These are phyloP conservation scores for Bicyclus anynana DNA, from an alignment of 1,140 invertebrate species.

Conservation along the genomic window DNA sequence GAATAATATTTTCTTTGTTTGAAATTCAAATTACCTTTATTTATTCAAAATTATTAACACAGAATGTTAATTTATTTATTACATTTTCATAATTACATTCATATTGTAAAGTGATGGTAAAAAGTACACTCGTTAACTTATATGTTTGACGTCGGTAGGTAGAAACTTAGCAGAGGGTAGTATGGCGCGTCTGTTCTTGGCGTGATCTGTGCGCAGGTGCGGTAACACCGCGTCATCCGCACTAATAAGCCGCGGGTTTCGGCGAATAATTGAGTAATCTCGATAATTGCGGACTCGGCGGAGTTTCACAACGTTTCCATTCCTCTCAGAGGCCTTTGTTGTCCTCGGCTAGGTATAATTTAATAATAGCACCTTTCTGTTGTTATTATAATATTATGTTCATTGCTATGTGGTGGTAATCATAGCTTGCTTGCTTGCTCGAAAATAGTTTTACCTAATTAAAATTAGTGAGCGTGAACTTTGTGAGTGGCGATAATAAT, in stretches of 20 bases:
- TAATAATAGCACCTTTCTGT: background rate
- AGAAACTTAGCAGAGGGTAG: background rate
- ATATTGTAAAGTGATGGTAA: too few species aligned
- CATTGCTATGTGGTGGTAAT: background rate
- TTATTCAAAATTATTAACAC: too few species aligned
- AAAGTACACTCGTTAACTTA: too few species aligned
- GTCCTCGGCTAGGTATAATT: background rate
- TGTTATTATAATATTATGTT: background rate
- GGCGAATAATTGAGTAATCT: slow-evolving; percentile 44
- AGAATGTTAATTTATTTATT: too few species aligned
- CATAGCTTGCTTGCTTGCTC: too few species aligned
- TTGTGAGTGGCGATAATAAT: too few species aligned
- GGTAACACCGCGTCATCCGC: slow-evolving; percentile 49
- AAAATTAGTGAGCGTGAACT: too few species aligned
- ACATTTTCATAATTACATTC: too few species aligned
- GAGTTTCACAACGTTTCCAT: slow-evolving; percentile 30
- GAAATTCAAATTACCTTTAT: too few species aligned
- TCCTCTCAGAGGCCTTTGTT: slow-evolving; percentile 13
- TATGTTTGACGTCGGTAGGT: background rate
- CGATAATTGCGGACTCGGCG: slow-evolving; percentile 39
- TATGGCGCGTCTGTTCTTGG: slow-evolving; percentile 2
- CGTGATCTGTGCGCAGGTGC: slow-evolving; percentile 22
- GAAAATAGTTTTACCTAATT: too few species aligned
- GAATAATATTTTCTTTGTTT: too few species aligned
- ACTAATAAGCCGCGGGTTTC: slow-evolving; percentile 51